phyloP scores from a whole-genome alignment of 2,888 invertebrate genomes.

The Drosophila koepferae region DNA sequence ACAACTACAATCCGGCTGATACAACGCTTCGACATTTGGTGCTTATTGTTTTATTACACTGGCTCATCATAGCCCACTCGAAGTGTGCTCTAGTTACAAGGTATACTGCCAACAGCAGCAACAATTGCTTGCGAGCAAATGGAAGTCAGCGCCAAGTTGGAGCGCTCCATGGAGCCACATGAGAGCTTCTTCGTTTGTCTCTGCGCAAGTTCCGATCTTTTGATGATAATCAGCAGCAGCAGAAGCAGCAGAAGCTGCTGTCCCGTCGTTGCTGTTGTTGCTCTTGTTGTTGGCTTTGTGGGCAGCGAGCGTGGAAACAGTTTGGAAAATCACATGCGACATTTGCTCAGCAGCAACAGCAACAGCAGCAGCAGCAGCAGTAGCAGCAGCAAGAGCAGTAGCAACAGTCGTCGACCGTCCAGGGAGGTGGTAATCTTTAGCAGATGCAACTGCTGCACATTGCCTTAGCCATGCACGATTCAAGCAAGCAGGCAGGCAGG shows the following conservation, averaged over 20 bases:
- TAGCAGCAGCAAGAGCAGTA: slow-evolving; percentile 31
- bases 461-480: slow-evolving; percentile 55
- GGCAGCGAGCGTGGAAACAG: slow-evolving; percentile 85
- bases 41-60: background rate
- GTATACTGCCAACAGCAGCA: slow-evolving; percentile 30
- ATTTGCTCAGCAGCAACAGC: slow-evolving; percentile 71
- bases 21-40: no score
- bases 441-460: slow-evolving; percentile 66
- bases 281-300: slow-evolving; percentile 76
- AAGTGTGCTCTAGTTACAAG: background rate
- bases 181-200: slow-evolving; percentile 78
- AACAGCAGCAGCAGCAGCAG: slow-evolving; percentile 30
- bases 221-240: slow-evolving; percentile 73
- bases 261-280: slow-evolving; percentile 43
- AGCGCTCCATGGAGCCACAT: slow-evolving; percentile 57
- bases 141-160: slow-evolving; percentile 32
- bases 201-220: slow-evolving; percentile 78
- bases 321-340: slow-evolving; percentile 84
- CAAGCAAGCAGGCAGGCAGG: slow-evolving; percentile 30
- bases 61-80: background rate
- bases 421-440: slow-evolving; percentile 68
- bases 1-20: no score
- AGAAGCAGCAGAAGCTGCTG: slow-evolving; percentile 60
- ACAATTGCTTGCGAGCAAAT: slow-evolving; percentile 42
- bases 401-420: slow-evolving; percentile 32